Evolutionary conservation across 2,888 invertebrate genomes (phyloP).

Genomic region (Cryptocephalus moraei): DNA sequence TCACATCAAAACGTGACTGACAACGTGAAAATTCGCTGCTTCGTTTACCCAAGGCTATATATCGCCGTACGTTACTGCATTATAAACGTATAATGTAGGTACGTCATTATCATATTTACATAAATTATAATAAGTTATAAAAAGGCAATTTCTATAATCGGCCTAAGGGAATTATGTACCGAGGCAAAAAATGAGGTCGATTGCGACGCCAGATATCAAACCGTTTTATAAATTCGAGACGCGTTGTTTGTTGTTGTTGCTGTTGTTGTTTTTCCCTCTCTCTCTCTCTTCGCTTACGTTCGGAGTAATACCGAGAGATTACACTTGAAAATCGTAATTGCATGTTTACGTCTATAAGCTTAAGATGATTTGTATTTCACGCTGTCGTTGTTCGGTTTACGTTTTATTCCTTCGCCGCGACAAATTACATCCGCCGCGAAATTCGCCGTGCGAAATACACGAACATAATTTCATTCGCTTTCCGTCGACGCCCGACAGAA

Average conservation of each 20-base stretch:
- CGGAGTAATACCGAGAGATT: neutral
- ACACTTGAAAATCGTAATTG: neutral
- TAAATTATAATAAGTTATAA: slow-evolving; percentile 38
- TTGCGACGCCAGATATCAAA: neutral
- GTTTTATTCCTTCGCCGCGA: too few species aligned
- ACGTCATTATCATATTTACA: slow-evolving; percentile 38
- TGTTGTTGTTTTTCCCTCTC: neutral
- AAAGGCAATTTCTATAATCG: slow-evolving; percentile 15
- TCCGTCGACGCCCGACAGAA: too few species aligned
- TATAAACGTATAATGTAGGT: slow-evolving; percentile 26
- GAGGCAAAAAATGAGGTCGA: too few species aligned
- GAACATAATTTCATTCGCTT: too few species aligned
- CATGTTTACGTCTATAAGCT: too few species aligned
- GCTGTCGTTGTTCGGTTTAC: too few species aligned
- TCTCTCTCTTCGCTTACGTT: neutral
- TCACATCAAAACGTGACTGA: slow-evolving; percentile 27
- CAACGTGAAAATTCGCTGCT: slow-evolving; percentile 28
- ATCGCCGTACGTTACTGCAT: slow-evolving; percentile 20
- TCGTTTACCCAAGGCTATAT: slow-evolving; percentile 28
- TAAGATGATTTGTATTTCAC: too few species aligned
- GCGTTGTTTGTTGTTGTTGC: neutral
- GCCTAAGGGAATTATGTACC: neutral
- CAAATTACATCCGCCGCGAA: too few species aligned
- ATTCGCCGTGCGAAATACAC: too few species aligned
- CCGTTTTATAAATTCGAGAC: neutral